Base-by-base conservation (phyloP, 2,113 vertebrate species). In the Rallus limicola region DNA sequence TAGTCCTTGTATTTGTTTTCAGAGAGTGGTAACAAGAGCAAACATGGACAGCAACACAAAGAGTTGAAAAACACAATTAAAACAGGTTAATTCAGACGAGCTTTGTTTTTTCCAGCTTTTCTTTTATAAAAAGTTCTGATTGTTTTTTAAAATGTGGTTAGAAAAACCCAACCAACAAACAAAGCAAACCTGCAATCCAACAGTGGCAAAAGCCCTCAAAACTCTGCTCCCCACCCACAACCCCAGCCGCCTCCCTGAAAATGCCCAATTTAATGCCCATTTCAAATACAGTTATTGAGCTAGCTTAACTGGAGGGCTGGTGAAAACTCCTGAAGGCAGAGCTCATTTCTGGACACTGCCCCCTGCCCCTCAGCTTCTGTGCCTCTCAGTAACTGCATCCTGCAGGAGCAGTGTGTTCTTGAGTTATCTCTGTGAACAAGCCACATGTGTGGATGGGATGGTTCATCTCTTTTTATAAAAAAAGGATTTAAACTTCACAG, bases 211-310 rank as follows among this genome's bases (percentile, higher is more conserved):
- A 36, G 0, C 8, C 6, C 19, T 36, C 14, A 24, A 56, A 69
- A 60, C 17, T 19, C 44, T 9, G 17, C 44, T 46, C 17, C 44
- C 44, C 42, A 29, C 3, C 18, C 25, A 1, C 12, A 13, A 1
- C 11, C 17, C 59, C 4, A 4, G 3, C 10, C 8, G 3, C 11
- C 9, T 31, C 10, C 26, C 26, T 3, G 3, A 56, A 77, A 56
- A 77, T 34, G 23, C 44, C 14, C 12, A 31, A 10, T 78, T 84
- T 53, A 26, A 13, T 42, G 14, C 7, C 13, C 20, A 1, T 88
- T 80, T 84, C 20, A 82, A 33, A 24, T 83, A 2, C 3, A 46
- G 0, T 0, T 1, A 15, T 24, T 65, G 5, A 75, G 16, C 14
- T 76, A 31, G 29, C 52, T 29, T 63, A 5, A 11, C 31, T 48